These are phyloP conservation scores for Leucoraja erinaceus DNA, from an alignment of 2,113 vertebrate genomes.

Conservation along the genomic window DNA sequence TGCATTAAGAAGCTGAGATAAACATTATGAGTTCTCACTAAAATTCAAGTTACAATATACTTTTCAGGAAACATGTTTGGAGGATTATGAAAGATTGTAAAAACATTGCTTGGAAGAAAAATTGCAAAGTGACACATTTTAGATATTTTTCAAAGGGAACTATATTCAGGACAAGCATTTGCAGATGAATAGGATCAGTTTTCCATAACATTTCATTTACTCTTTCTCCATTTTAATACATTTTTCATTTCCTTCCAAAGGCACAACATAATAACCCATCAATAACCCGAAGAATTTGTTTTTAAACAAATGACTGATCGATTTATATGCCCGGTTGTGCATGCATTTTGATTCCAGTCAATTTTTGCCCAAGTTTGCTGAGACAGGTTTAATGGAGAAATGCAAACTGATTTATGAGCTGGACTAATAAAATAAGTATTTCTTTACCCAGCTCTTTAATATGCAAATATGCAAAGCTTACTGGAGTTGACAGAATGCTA, in stretches of 20 bases:
- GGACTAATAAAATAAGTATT: conserved; percentile 92
- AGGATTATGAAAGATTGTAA: not conserved
- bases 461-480: conserved; percentile 99
- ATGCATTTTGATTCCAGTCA: conserved; percentile 35
- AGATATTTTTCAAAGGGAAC: not conserved
- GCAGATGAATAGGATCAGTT: not conserved
- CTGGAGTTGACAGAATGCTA: conserved; percentile 87
- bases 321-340: conserved; percentile 22
- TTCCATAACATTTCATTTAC: not conserved
- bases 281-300: conserved; percentile 26
- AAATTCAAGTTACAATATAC: not conserved
- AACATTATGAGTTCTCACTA: not conserved
- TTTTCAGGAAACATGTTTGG: not conserved
- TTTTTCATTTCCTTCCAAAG: not conserved
- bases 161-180: not conserved
- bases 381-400: conserved; percentile 37
- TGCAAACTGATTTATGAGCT: conserved; percentile 99
- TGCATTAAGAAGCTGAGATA: not conserved
- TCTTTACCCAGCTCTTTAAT: conserved; percentile 93
- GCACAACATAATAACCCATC: conserved; percentile 13
- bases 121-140: not conserved
- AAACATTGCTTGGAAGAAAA: not conserved
- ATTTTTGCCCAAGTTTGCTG: conserved; percentile 36
- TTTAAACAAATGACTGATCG: conserved; percentile 37
- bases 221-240: not conserved